Evolutionary conservation across 2,113 vertebrate genomes (phyloP).

Genomic region (Heterochromis multidens): DNA sequence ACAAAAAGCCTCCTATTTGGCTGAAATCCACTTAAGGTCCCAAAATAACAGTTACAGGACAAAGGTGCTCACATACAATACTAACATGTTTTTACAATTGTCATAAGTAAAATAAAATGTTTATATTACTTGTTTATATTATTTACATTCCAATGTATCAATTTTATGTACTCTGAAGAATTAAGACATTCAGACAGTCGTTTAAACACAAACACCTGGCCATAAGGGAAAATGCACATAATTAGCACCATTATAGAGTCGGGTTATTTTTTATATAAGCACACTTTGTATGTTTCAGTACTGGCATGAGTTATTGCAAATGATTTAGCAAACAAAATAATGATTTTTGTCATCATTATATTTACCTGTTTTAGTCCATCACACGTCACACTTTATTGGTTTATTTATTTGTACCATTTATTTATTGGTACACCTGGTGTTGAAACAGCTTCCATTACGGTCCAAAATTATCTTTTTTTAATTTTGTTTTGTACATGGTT

Average conservation of each 20-base stretch:
- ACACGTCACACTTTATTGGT: background rate
- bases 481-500: background rate
- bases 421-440: background rate
- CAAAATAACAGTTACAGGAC: too few relatives aligned
- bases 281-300: background rate
- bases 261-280: background rate
- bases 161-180: background rate
- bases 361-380: background rate
- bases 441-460: background rate
- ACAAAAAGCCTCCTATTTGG: too few relatives aligned
- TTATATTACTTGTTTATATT: too few relatives aligned
- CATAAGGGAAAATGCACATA: background rate
- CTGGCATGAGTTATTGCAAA: background rate
- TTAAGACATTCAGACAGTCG: too few relatives aligned
- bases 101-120: too few relatives aligned
- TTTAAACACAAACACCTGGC: background rate
- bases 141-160: background rate
- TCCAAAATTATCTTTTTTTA: background rate
- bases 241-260: background rate
- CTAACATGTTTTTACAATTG: too few relatives aligned
- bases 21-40: too few relatives aligned
- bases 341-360: background rate
- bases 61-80: too few relatives aligned
- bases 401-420: too few relatives aligned
- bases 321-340: background rate